Evolutionary conservation across 2,888 invertebrate species (phyloP).

Genomic region (Drosophila paranaensis): DNA sequence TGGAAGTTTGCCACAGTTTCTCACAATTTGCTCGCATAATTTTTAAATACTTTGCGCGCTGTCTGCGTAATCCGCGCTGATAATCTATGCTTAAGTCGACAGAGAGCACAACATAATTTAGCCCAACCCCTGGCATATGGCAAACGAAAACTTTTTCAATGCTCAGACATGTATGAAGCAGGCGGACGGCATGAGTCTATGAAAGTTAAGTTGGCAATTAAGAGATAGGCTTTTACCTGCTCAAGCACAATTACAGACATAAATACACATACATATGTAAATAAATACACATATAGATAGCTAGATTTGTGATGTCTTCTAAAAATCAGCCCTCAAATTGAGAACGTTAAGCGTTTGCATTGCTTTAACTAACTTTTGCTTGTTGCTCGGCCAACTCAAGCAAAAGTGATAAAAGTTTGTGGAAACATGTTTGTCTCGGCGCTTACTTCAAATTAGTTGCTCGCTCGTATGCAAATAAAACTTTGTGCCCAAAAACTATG

Average conservation of each 20-base stretch:
- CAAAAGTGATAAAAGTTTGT: conserved; percentile 40
- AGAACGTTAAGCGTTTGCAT: conserved; percentile 27
- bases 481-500: conserved; percentile 29
- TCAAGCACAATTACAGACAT: not conserved
- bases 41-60: conserved; percentile 57
- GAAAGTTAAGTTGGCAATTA: conserved; percentile 13
- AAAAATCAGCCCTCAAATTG: conserved; percentile 14
- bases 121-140: conserved; percentile 39
- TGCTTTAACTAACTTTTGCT: conserved; percentile 44
- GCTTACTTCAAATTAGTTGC: conserved; percentile 54
- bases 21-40: conserved; percentile 30
- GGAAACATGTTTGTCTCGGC: conserved; percentile 38
- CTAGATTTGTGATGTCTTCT: not conserved
- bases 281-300: not conserved
- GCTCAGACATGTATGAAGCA: not conserved
- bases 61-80: conserved; percentile 50
- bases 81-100: conserved; percentile 50
- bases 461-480: conserved; percentile 53
- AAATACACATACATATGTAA: not conserved
- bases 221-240: conserved; percentile 3
- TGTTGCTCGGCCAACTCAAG: conserved; percentile 24
- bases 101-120: conserved; percentile 50
- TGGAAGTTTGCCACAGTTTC: conserved; percentile 31
- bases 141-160: conserved; percentile 20
- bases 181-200: not conserved